These are phyloP conservation scores for Thunnus maccoyii DNA, from an alignment of 2,113 vertebrate species.

Conservation along the genomic window DNA sequence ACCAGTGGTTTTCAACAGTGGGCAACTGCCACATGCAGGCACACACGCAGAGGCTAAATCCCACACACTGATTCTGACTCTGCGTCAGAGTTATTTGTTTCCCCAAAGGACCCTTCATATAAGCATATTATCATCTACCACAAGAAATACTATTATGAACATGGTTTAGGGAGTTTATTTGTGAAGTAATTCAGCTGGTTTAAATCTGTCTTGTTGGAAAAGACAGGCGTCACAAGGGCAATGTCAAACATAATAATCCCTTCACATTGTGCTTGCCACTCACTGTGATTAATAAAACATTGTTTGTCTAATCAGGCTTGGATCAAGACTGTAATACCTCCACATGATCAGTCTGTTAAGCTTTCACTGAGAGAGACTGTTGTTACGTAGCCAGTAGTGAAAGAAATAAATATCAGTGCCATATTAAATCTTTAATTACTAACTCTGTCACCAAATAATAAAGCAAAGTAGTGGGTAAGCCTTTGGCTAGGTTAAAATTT, in stretches of 20 bases:
- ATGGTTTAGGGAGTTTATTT: slow-evolving; percentile 32
- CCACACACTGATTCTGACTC: slow-evolving; percentile 32
- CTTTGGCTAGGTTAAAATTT: not conserved
- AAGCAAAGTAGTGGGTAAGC: not conserved
- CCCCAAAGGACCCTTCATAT: slow-evolving; percentile 25
- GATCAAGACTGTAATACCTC: slow-evolving; percentile 35
- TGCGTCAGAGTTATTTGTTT: slow-evolving; percentile 42
- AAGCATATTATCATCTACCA: slow-evolving; percentile 18
- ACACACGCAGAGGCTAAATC: slow-evolving; percentile 22
- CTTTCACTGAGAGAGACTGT: slow-evolving; percentile 27
- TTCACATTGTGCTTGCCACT: slow-evolving; percentile 28
- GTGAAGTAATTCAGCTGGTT: slow-evolving; percentile 19
- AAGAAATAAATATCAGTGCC: not conserved
- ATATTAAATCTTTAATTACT: not conserved
- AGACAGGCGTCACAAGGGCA: slow-evolving; percentile 37
- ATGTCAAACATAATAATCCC: slow-evolving; percentile 52
- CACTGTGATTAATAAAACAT: slow-evolving; percentile 38
- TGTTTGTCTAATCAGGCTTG: slow-evolving; percentile 48
- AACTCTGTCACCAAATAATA: not conserved
- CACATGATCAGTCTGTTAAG: slow-evolving; percentile 38
- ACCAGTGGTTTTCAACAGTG: slow-evolving; percentile 40
- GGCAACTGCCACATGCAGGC: slow-evolving; percentile 16
- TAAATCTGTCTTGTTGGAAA: slow-evolving; percentile 47
- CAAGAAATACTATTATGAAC: slow-evolving; percentile 13
- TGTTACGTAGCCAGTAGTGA: not conserved